A percentile compares a stretch with the other conserved stretches of the same genome.
Evolutionary conservation across 2,113 vertebrate species (phyloP).

Genomic region (Phalacrocorax carbo): DNA sequence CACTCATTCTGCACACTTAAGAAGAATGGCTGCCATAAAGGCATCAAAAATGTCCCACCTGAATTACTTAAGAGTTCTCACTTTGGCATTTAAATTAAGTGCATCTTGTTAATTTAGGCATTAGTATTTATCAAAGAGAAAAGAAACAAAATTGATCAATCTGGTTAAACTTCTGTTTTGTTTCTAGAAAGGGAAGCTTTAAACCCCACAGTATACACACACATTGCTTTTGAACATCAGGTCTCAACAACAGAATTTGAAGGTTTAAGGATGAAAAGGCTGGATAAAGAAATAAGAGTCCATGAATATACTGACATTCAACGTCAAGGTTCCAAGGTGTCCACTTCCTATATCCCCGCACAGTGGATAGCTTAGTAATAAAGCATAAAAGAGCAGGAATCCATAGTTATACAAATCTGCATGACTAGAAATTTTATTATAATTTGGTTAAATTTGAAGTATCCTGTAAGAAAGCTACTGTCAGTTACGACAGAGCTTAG

Average conservation of each 20-base stretch:
- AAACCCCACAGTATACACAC: neutral
- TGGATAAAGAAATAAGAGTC: neutral
- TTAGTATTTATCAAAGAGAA: neutral
- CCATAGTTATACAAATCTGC: neutral
- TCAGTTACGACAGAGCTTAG: neutral
- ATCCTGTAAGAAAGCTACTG: neutral
- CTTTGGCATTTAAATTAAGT: neutral
- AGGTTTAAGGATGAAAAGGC: neutral
- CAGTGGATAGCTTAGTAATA: neutral
- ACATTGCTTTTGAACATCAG: neutral
- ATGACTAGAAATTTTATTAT: neutral
- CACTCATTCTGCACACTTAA: neutral
- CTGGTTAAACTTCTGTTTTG: neutral
- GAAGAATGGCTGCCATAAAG: neutral
- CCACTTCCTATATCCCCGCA: neutral
- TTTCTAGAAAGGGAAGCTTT: neutral
- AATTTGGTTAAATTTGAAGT: neutral
- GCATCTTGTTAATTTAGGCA: neutral
- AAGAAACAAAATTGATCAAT: neutral
- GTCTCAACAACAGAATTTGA: neutral
- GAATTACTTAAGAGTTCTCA: neutral
- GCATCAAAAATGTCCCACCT: rapidly evolving
- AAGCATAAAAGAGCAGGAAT: rapidly evolving
- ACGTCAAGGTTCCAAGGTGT: neutral
- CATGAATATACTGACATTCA: neutral